Evolutionary conservation across 2,888 invertebrate genomes (phyloP).

Genomic region (Tenthredo notha): DNA sequence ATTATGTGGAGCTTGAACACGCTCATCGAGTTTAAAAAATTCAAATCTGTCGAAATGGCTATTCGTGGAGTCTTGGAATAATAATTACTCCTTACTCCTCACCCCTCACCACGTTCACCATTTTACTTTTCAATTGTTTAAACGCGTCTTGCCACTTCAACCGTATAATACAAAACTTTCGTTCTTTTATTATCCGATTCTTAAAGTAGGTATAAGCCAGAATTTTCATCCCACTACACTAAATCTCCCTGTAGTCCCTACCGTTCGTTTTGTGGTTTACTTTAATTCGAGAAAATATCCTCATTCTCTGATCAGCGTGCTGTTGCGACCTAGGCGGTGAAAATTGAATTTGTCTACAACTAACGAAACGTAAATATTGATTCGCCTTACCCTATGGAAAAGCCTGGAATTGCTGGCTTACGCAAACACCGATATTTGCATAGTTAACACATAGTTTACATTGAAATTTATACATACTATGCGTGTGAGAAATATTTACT

Average conservation of each 20-base stretch:
- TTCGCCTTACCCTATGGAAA: neutral
- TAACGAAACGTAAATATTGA: conserved; percentile 47
- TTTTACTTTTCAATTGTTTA: neutral
- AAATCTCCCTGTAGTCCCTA: neutral
- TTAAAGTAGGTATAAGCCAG: neutral
- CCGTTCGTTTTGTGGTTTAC: neutral
- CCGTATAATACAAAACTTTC: neutral
- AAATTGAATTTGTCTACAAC: conserved; percentile 33
- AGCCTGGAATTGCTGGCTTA: neutral
- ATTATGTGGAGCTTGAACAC: neutral
- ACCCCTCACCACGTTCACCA: neutral
- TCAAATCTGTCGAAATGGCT: neutral
- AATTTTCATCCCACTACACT: neutral
- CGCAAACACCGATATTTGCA: conserved; percentile 36
- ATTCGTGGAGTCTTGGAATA: neutral
- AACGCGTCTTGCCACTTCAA: conserved; percentile 22
- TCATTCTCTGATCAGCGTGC: neutral
- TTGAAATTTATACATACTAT: conserved; percentile 8
- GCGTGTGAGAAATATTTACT: neutral
- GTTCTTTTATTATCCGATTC: neutral
- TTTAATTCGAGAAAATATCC: neutral
- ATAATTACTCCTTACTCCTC: neutral
- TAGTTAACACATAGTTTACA: conserved; percentile 40
- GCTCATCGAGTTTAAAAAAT: neutral
- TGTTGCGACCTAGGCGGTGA: neutral